A percentile compares a stretch with the other conserved stretches of the same genome.
phyloP scores from a whole-genome alignment of 2,113 vertebrate genomes.

The Emberiza fucata region DNA sequence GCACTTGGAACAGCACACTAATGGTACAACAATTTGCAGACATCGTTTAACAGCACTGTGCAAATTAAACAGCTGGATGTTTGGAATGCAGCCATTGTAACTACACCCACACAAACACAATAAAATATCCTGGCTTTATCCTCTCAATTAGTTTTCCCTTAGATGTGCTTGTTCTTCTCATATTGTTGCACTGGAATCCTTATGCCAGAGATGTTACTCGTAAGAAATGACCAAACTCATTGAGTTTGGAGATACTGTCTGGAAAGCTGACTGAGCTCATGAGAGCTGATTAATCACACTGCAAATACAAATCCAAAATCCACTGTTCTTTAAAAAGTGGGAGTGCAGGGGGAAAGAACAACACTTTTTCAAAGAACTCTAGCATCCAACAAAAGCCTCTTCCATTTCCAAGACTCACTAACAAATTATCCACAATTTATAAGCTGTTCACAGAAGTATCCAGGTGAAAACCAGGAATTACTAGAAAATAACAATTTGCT shows the following conservation, averaged over 20 bases:
- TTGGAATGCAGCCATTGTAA: background rate
- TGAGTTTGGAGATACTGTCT: background rate
- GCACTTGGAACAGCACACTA: background rate
- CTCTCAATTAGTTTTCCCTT: background rate
- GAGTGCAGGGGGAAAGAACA: background rate
- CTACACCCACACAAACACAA: background rate
- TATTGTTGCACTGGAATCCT: background rate
- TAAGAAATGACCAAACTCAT: background rate
- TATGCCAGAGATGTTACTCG: background rate
- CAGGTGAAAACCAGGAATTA: background rate
- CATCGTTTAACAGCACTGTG: background rate
- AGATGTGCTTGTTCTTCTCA: background rate
- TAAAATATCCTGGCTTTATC: background rate
- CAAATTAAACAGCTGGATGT: background rate
- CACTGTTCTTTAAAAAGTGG: background rate
- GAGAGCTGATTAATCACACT: background rate
- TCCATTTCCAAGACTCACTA: background rate
- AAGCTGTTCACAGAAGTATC: background rate
- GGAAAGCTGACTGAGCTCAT: background rate
- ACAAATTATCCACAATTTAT: background rate
- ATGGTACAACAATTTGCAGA: background rate
- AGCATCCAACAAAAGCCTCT: background rate
- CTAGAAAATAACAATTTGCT: background rate
- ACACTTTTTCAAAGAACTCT: background rate
- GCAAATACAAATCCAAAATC: background rate